phyloP scores from a whole-genome alignment of 1,140 invertebrate genomes.

The Halesus radiatus region DNA sequence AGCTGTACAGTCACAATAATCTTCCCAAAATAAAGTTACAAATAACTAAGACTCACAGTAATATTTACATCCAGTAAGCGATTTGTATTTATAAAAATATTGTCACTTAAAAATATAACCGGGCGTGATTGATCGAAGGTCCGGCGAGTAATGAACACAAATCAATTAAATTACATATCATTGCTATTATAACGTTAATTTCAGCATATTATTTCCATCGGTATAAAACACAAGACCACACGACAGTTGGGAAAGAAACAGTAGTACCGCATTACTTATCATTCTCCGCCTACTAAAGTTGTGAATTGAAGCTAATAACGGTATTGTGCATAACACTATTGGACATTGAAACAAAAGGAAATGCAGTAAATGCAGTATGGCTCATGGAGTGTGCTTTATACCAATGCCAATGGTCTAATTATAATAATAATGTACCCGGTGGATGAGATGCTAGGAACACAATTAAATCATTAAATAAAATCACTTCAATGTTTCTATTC shows the following conservation, averaged over 20 bases:
- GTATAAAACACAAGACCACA: no score
- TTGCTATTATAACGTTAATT: no score
- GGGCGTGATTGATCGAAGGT: neutral
- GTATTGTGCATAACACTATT: no score
- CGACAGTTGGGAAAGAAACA: no score
- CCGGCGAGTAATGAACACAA: conserved; percentile 28
- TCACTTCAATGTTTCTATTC: no score
- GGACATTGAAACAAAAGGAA: no score
- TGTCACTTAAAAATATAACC: conserved; percentile 21
- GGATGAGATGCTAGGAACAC: conserved; percentile 17
- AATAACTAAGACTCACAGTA: conserved; percentile 35
- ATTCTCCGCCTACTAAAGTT: no score
- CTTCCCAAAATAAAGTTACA: conserved; percentile 51
- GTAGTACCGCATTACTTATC: no score
- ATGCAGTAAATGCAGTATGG: no score
- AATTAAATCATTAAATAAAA: neutral
- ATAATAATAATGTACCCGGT: neutral
- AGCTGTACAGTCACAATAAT: conserved; percentile 54
- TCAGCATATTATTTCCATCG: no score
- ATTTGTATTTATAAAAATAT: conserved; percentile 30
- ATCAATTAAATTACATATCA: neutral
- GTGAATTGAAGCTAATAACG: no score
- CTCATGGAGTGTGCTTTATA: no score
- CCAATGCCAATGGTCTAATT: neutral
- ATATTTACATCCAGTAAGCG: conserved; percentile 40